Evolutionary conservation across 2,113 vertebrate species (phyloP).

Genomic region (Clarias gariepinus): DNA sequence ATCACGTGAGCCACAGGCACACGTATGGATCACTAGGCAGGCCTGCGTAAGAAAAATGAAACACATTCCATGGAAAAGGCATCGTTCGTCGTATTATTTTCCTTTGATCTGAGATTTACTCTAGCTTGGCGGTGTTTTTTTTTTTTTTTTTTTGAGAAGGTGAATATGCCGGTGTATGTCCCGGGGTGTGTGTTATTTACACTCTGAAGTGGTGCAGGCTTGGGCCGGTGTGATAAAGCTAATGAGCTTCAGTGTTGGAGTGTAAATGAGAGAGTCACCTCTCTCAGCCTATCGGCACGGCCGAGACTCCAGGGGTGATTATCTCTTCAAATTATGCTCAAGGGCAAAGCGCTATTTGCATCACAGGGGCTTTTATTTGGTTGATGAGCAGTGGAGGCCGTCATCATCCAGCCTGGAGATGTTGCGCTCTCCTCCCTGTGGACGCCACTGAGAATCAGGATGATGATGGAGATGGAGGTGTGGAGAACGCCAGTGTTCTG

Average conservation of each 20-base stretch:
- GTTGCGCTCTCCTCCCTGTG: slow-evolving; percentile 48
- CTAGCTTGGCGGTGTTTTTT: not conserved
- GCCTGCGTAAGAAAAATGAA: slow-evolving; percentile 20
- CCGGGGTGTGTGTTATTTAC: slow-evolving; percentile 78
- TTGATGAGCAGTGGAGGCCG: slow-evolving; percentile 49
- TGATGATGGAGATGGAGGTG: slow-evolving; percentile 83
- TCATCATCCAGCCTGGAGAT: slow-evolving; percentile 53
- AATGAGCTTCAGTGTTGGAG: slow-evolving; percentile 97
- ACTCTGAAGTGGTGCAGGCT: slow-evolving; percentile 83
- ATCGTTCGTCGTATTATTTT: slow-evolving; percentile 56
- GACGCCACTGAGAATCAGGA: slow-evolving; percentile 76
- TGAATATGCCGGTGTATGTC: slow-evolving; percentile 44
- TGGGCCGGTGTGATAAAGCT: slow-evolving; percentile 89
- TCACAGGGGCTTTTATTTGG: slow-evolving; percentile 76
- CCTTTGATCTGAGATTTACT: slow-evolving; percentile 57
- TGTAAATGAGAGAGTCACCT: slow-evolving; percentile 94
- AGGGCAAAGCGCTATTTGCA: slow-evolving; percentile 99
- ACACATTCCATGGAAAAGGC: slow-evolving; percentile 18
- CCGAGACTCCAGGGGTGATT: slow-evolving; percentile 97
- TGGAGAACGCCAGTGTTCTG: slow-evolving; percentile 79
- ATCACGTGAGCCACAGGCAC: not conserved
- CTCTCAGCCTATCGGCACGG: slow-evolving; percentile 83
- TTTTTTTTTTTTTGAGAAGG: slow-evolving; percentile 41
- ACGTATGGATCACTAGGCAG: not conserved
- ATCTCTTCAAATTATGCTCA: slow-evolving; percentile 99